Conservation (phyloP, 2,797 vertebrate species). For the Ibycter americanus region DNA sequence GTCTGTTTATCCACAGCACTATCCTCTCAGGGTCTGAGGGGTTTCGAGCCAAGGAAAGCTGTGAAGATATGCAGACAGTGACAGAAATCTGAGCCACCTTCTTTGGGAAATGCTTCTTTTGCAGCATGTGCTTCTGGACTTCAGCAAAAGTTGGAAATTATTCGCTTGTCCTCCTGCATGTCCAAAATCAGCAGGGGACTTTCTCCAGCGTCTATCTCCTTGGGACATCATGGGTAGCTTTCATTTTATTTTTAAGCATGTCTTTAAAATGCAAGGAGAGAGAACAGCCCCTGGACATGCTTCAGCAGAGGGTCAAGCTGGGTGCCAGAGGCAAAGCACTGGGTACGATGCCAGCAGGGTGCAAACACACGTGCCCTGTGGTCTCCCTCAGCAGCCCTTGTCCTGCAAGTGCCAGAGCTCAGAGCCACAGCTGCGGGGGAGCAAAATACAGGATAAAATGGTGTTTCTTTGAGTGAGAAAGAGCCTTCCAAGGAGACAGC, state of each 20-base stretch:
- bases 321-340: background rate
- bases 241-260: background rate
- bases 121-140: background rate
- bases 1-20: background rate
- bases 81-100: background rate
- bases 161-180: background rate
- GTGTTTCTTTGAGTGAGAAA: background rate
- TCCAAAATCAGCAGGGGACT: background rate
- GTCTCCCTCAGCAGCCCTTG: background rate
- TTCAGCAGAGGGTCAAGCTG: background rate
- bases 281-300: background rate
- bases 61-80: background rate
- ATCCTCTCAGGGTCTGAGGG: background rate
- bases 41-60: background rate
- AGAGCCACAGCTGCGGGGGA: background rate
- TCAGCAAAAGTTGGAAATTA: background rate
- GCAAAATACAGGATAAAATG: background rate
- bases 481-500: background rate
- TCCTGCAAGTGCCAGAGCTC: background rate
- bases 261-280: background rate
- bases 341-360: accelerated
- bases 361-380: background rate
- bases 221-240: background rate
- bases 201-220: background rate
- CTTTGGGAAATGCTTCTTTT: background rate